Evolutionary conservation across 2,888 invertebrate genomes (phyloP), one percentile per base, ranked within the genome.

Genomic region (Petrolisthes cinctipes): DNA sequence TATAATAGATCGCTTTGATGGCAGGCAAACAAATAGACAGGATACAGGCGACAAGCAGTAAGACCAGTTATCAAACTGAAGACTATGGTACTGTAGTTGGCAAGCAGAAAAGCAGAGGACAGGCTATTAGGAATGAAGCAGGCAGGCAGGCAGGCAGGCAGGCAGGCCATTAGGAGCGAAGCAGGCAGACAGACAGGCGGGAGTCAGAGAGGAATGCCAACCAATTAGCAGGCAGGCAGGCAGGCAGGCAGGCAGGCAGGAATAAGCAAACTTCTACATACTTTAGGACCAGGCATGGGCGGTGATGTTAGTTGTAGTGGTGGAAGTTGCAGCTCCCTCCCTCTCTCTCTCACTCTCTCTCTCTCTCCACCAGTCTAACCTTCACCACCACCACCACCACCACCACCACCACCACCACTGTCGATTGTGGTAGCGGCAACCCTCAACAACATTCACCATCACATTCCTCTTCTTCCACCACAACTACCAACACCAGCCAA

Each of bases 231-330:
- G 20, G 23, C 17, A 14, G 6, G 5, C 84, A 84, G 84, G 78
- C 51, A 73, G 83, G 56, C 23, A 23, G 84, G 84, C 51, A 6
- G 57, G n/a, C 54, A 61, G 51, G 9, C 53, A 66, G 37, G 37
- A 37, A 37, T 37, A 37, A 37, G 37, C 37, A 37, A 37, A 37
- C 37, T 37, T 37, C 37, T 37, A 37, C 37, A 37, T 37, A 37
- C 37, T 37, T 37, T 37, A 37, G 37, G 37, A 37, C 37, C 37
- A 37, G 51, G 83, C 51, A 17, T 14, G 37, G 68, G 79, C 66
- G 61, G 84, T 85, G 83, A 75, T 75, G 75, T 11, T 75, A 75
- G 57, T 71, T 20, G 54, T 17, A 23, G 54, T 11, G 53, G 75
- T 4, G 61, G 61, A 11, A 61, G 17, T 61, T 61, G 2, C 17